Conservation (phyloP, 1,140 invertebrate genomes). For the Teleopsis dalmanni region DNA sequence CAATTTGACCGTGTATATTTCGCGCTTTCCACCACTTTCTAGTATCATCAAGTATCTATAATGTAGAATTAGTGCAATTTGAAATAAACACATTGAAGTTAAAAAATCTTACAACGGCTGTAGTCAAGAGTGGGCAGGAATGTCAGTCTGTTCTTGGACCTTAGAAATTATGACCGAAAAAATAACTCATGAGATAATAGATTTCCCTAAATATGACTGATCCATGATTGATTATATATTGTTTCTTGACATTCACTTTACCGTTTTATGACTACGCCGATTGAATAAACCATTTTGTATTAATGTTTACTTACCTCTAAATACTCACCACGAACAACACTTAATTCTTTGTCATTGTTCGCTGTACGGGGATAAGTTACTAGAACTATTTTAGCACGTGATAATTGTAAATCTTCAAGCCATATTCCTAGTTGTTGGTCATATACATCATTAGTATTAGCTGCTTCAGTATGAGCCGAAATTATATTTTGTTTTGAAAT, state of each 20-base stretch:
- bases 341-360: slow-evolving; percentile 98
- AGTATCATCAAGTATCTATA: slow-evolving; percentile 82
- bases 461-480: not conserved
- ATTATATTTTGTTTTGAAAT: not conserved
- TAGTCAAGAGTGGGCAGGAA: no score
- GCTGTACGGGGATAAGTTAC: slow-evolving; percentile 92
- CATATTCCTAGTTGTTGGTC: slow-evolving; percentile 49
- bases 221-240: no score
- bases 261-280: no score
- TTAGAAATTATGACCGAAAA: no score
- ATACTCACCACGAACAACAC: slow-evolving; percentile 89
- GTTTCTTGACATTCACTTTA: no score
- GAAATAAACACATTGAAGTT: no score
- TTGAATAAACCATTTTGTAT: no score
- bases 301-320: slow-evolving; percentile 66
- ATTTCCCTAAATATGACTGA: no score
- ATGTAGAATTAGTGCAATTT: no score
- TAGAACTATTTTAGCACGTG: slow-evolving; percentile 77
- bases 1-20: slow-evolving; percentile 78
- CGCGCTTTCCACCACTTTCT: slow-evolving; percentile 98
- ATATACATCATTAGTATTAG: slow-evolving; percentile 20
- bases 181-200: no score
- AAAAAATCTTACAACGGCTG: no score
- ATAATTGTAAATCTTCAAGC: slow-evolving; percentile 66
- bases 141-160: no score